Evolutionary conservation across 2,113 vertebrate species (phyloP), one percentile per base, ranked within the genome.

Genomic region (Lanius collurio): DNA sequence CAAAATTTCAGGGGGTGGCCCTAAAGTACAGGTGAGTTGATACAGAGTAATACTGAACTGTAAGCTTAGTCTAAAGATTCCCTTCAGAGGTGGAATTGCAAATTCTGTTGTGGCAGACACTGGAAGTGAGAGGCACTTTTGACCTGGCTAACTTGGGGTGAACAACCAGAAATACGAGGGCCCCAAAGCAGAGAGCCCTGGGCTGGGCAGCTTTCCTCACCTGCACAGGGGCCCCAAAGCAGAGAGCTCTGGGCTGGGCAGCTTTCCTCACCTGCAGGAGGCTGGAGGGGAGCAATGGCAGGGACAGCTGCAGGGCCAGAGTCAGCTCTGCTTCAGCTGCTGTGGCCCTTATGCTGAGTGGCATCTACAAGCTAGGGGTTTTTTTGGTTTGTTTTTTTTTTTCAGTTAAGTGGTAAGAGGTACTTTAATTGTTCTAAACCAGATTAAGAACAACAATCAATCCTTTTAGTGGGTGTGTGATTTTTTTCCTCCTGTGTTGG

Each of bases 1-100:
- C 70, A 99, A 98, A 96, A 98, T 99, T 76, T 99, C 99, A 18
- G 99, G 99, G 81, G 99, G 99, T 23, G 99, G 99, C 55, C 97
- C 99, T 89, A 99, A 98, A 97, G 99, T 99, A 21, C 99, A 99
- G 99, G 99, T 99, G 81, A 98, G 98, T 71, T 50, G 46, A 18
- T 15, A 5, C 0, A 44, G 19, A 19, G 22, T 27, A 70, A 27
- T 59, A 28, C 16, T 64, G 75, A 63, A 75, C 18, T 12, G 7
- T 37, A 21, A 75, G 13, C 10, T 12, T 3, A 10, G 64, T 24
- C 15, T 62, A 3, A 73, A 57, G 39, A 6, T 33, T 53, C 17
- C 9, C 21, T 47, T 74, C 11, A 14, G 47, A 63, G 33, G 23
- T 4, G 42, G 26, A 50, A 42, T 14, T 63, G 28, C 16, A 31